Percentiles rank a stretch among this genome's conserved stretches.
phyloP scores from a whole-genome alignment of 2,888 invertebrate genomes.

The Nephrocerus scutellatus region DNA sequence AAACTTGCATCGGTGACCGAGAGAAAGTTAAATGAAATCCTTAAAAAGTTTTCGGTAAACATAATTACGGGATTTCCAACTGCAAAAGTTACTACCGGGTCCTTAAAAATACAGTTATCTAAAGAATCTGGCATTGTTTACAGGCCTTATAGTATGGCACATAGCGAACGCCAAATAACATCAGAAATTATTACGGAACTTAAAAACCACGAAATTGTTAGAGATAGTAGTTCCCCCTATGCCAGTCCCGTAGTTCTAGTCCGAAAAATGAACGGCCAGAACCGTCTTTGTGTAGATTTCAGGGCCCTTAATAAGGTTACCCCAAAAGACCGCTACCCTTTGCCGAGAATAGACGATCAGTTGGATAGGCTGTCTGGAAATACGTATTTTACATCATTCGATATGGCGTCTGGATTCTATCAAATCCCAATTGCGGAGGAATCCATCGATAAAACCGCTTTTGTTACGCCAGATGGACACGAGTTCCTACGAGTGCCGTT shows the following conservation, averaged over 20 bases:
- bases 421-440: constrained; percentile 12
- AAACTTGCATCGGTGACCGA: not conserved
- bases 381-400: constrained; percentile 25
- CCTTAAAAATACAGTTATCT: constrained; percentile 9
- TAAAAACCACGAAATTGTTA: constrained; percentile 12
- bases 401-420: constrained; percentile 16
- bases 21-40: constrained; percentile 7
- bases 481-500: constrained; percentile 34
- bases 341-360: constrained; percentile 42
- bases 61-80: constrained; percentile 8
- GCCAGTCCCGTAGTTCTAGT: constrained; percentile 18
- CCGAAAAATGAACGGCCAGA: constrained; percentile 17
- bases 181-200: constrained; percentile 12
- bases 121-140: constrained; percentile 9
- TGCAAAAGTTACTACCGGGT: constrained; percentile 7
- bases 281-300: constrained; percentile 18
- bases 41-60: constrained; percentile 10
- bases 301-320: constrained; percentile 33
- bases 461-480: constrained; percentile 4
- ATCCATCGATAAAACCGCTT: constrained; percentile 9
- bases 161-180: constrained; percentile 14
- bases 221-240: constrained; percentile 15
- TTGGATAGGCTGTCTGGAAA: constrained; percentile 30
- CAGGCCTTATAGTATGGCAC: constrained; percentile 11
- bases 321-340: constrained; percentile 31